Percentiles rank a stretch among this genome's conserved stretches.
These are phyloP conservation scores for Callimorpha dominula DNA, from an alignment of 2,888 invertebrate genomes.

Conservation along the genomic window DNA sequence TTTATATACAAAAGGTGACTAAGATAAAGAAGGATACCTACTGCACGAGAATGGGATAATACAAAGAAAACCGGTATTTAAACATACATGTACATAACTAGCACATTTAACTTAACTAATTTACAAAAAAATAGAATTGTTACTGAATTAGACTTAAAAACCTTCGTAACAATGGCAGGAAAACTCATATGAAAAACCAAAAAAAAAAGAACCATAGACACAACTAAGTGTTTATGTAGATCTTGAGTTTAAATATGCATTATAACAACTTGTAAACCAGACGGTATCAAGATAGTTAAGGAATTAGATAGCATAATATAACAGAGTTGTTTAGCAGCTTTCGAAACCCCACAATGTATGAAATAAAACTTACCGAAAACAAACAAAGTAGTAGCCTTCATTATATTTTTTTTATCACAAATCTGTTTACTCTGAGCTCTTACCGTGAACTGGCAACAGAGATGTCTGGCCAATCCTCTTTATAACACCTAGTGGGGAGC, in stretches of 20 bases:
- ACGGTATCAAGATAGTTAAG: background rate
- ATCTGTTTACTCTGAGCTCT: slow-evolving; percentile 55
- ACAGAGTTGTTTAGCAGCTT: background rate
- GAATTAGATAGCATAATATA: background rate
- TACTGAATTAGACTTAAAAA: background rate
- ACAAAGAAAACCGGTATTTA: slow-evolving; percentile 3
- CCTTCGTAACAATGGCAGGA: background rate
- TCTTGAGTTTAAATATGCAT: background rate
- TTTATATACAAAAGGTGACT: background rate
- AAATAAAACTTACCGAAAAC: slow-evolving; percentile 73
- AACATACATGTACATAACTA: background rate
- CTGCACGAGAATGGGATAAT: background rate
- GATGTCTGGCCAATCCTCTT: slow-evolving; percentile 57
- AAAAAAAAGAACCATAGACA: background rate
- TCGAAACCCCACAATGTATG: background rate
- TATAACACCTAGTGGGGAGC: slow-evolving; percentile 64
- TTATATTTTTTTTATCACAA: slow-evolving; percentile 54
- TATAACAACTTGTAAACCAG: background rate
- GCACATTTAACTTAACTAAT: background rate
- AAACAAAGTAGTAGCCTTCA: slow-evolving; percentile 74
- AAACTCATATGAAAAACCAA: background rate
- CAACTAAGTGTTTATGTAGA: background rate
- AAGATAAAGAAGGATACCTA: background rate
- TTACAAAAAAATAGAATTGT: background rate
- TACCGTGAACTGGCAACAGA: slow-evolving; percentile 61